phyloP scores from a whole-genome alignment of 2,888 invertebrate genomes.

The Cryptophagus acutangulus region DNA sequence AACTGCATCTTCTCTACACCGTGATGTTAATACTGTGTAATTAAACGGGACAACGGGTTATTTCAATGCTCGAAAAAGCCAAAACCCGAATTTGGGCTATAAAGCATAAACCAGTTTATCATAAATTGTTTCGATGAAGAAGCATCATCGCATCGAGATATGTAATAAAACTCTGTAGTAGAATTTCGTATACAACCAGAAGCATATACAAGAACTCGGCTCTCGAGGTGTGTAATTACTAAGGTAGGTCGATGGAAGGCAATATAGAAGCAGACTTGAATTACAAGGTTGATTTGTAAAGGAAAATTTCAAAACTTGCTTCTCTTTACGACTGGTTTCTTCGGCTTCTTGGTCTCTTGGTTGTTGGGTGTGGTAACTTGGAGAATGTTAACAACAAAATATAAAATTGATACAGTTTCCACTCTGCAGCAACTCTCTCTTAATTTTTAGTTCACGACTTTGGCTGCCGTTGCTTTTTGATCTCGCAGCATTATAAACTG shows the following conservation, averaged over 20 bases:
- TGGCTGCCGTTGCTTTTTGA: slow-evolving; percentile 4
- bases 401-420: slow-evolving; percentile 19
- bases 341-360: not conserved
- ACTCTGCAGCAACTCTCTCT: slow-evolving; percentile 3
- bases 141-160: not conserved
- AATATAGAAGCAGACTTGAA: slow-evolving; percentile 19
- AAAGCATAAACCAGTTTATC: no score
- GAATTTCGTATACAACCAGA: slow-evolving; percentile 4
- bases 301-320: slow-evolving; percentile 15
- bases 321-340: slow-evolving; percentile 17
- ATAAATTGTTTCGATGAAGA: not conserved
- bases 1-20: no score
- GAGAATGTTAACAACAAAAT: slow-evolving; percentile 26
- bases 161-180: not conserved
- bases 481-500: no score
- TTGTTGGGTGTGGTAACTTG: slow-evolving; percentile 24
- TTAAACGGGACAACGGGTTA: no score
- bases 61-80: no score
- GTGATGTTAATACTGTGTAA: no score
- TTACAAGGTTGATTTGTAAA: slow-evolving; percentile 16
- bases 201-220: slow-evolving; percentile 15
- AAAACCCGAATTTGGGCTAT: no score
- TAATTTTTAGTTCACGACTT: slow-evolving; percentile 10
- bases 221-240: slow-evolving; percentile 23
- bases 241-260: slow-evolving; percentile 27